Base-by-base conservation (phyloP, 2,888 invertebrate genomes). In the Antheraea assamensis region DNA sequence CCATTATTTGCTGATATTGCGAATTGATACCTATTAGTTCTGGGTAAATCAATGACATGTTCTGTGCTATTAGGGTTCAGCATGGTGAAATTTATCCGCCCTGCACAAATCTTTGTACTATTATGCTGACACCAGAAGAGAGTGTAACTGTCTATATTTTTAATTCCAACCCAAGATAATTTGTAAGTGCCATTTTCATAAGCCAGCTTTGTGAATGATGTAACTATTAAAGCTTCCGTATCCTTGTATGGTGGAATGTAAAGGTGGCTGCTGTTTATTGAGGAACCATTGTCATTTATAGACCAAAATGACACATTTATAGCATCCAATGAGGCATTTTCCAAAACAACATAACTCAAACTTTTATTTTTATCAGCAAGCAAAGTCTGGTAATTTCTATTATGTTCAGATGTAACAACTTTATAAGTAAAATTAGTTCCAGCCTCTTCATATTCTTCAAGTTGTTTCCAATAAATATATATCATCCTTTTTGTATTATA, bases 1-100 rank as follows among this genome's bases (percentile, higher is more conserved):
- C 92, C 89, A 66, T 96, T 96, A 83, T 98, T 98, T 0, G 97
- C 97, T 8, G 98, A 96, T 76, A 98, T 97, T 2, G 98, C 98
- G 93, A 98, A 97, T 83, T 96, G 97, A 85, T 96, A 97, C 52
- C 95, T 95, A 75, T 91, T 92, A 73, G 96, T 95, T 92, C 92
- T 77, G 5, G 95, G 95, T 30, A 97, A 94, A 35, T 96, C 95
- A 80, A 96, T 95, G 70, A 96, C 96, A 84, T 96, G 83, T 92
- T 95, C 84, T 93, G 84, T 91, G 76, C 88, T 88, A 10, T 83
- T 80, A 15, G 90, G 80, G 75, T 88, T 86, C 76, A 94, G 82
- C 31, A 88, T 87, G 75, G 90, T 92, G 85, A 87, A 94, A 91
- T 82, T 93, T 90, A 87, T 95, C 88, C 79, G 91, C 85, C 95